These are phyloP conservation scores for Dioctria rufipes DNA, from an alignment of 2,888 invertebrate species.

Conservation along the genomic window DNA sequence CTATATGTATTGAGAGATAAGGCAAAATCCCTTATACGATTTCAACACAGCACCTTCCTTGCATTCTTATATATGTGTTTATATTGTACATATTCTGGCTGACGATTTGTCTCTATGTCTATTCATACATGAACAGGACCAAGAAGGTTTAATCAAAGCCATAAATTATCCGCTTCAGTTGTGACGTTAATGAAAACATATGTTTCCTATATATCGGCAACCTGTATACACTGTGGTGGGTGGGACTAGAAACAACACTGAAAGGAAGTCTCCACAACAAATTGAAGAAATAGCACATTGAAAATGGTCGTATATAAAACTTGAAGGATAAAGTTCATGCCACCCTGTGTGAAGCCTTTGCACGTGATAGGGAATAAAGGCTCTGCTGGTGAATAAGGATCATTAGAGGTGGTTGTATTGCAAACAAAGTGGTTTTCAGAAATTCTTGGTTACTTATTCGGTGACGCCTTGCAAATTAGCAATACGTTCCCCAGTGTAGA, in stretches of 20 bases:
- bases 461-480: background rate
- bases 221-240: background rate
- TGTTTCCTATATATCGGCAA: slow-evolving; percentile 51
- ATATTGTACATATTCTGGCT: background rate
- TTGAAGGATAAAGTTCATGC: slow-evolving; percentile 43
- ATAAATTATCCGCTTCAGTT: slow-evolving; percentile 52
- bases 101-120: slow-evolving; percentile 43
- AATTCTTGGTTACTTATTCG: slow-evolving; percentile 1
- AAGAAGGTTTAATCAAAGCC: slow-evolving; percentile 40
- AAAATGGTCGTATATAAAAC: slow-evolving; percentile 3
- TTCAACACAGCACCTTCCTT: background rate
- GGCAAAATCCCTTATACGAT: slow-evolving; percentile 18
- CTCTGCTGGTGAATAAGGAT: slow-evolving; percentile 9
- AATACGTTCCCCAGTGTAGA: background rate
- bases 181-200: slow-evolving; percentile 53
- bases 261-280: background rate
- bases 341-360: slow-evolving; percentile 11
- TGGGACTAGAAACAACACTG: background rate
- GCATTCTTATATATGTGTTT: background rate
- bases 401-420: slow-evolving; percentile 18
- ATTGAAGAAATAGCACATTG: slow-evolving; percentile 7
- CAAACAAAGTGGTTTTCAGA: slow-evolving; percentile 10
- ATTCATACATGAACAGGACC: slow-evolving; percentile 7
- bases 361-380: slow-evolving; percentile 1
- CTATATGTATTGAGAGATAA: slow-evolving; percentile 16